Evolutionary conservation across 2,888 invertebrate genomes (phyloP).

Genomic region (Ophion ellenae): DNA sequence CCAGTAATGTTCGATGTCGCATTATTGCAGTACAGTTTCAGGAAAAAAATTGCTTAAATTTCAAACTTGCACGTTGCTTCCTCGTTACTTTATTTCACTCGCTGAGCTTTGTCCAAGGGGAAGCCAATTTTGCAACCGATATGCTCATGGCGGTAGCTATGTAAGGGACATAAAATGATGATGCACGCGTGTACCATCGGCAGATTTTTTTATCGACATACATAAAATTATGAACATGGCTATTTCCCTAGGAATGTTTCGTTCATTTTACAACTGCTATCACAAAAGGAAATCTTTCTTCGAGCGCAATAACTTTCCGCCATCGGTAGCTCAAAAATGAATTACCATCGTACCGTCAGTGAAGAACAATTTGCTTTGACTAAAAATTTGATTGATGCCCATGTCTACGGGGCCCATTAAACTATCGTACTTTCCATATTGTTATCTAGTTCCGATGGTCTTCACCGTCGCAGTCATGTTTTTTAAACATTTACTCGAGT

Average conservation of each 20-base stretch:
- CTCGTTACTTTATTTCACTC: not conserved
- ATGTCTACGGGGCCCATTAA: too few relatives aligned
- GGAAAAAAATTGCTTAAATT: not conserved
- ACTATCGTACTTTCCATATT: too few relatives aligned
- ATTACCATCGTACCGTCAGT: not conserved
- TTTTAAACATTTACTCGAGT: not conserved
- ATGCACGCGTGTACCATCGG: not conserved
- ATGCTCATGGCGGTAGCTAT: not conserved
- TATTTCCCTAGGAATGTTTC: not conserved
- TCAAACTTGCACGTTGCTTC: not conserved
- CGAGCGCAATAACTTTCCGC: not conserved
- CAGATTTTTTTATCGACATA: not conserved
- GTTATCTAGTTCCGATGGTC: too few relatives aligned
- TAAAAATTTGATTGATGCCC: not conserved
- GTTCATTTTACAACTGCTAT: not conserved
- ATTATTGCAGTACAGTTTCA: not conserved
- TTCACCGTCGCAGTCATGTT: not conserved
- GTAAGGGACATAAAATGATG: not conserved
- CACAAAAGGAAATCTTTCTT: not conserved
- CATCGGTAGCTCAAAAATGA: not conserved
- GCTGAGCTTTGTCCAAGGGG: not conserved
- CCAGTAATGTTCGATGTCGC: not conserved
- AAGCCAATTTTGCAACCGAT: not conserved
- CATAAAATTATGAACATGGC: not conserved
- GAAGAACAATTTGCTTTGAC: not conserved